These are phyloP conservation scores for Amphiura filiformis DNA, from an alignment of 35 echinoderm and acorn worm species.

Conservation along the genomic window DNA sequence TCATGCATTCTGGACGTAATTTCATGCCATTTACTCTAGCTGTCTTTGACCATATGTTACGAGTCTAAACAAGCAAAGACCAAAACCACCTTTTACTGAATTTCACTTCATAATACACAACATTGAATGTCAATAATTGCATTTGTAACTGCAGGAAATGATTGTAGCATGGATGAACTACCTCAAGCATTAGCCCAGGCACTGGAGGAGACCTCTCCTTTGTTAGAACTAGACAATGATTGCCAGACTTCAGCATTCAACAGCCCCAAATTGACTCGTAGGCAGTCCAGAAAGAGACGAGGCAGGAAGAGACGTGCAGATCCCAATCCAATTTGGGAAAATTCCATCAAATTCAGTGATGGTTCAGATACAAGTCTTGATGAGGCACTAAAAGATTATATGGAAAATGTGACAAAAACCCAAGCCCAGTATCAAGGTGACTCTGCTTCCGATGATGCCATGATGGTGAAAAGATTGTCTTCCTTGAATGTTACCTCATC, in stretches of 20 bases:
- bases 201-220: constrained; percentile 39
- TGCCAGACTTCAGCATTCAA: constrained; percentile 57
- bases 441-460: constrained; percentile 73
- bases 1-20: no score
- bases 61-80: no score
- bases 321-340: constrained; percentile 85
- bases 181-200: constrained; percentile 49
- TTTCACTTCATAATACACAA: no score
- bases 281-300: constrained; percentile 69
- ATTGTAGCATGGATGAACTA: constrained; percentile 67
- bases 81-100: no score
- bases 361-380: constrained; percentile 91
- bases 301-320: constrained; percentile 84
- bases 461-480: constrained; percentile 75
- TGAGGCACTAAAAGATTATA: constrained; percentile 95
- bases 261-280: constrained; percentile 57
- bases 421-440: constrained; percentile 53
- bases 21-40: no score
- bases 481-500: constrained; percentile 95
- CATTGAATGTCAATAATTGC: no score
- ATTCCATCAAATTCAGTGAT: constrained; percentile 72
- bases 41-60: no score
- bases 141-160: neutral
- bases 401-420: constrained; percentile 73
- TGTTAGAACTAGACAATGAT: constrained; percentile 53